Evolutionary conservation across 2,113 vertebrate genomes (phyloP).

Genomic region (Lepus europaeus): DNA sequence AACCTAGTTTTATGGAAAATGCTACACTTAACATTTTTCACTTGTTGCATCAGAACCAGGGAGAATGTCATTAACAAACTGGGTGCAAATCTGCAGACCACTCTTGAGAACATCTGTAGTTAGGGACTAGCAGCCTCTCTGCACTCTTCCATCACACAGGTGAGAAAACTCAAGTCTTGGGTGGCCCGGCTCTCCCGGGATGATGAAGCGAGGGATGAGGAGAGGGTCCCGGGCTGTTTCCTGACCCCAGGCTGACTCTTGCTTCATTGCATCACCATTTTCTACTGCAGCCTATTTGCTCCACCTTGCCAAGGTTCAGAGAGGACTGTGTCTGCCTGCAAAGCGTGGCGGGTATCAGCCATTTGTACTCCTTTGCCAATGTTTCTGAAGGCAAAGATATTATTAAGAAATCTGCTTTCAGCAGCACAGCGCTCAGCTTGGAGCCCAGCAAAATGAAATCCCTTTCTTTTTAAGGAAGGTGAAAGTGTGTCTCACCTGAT

Average conservation of each 20-base stretch:
- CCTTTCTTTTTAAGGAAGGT: not conserved
- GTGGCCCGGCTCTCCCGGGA: not conserved
- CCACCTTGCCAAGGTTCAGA: not conserved
- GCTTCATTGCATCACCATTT: not conserved
- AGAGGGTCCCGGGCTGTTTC: not conserved
- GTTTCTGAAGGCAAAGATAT: not conserved
- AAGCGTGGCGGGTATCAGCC: fast-evolving
- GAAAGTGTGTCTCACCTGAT: constrained; percentile 86
- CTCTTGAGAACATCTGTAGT: too few relatives aligned
- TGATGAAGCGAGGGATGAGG: not conserved
- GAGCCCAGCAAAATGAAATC: not conserved
- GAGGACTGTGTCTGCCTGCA: not conserved
- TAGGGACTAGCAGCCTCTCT: not conserved
- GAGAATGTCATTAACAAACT: not conserved
- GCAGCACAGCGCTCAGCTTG: not conserved
- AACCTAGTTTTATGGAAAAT: not conserved
- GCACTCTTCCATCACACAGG: not conserved
- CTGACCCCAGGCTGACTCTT: not conserved
- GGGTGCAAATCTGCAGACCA: not conserved
- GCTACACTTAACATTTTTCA: not conserved
- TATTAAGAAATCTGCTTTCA: not conserved
- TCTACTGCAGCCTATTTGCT: not conserved
- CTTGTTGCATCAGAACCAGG: not conserved
- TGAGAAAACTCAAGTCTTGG: not conserved
- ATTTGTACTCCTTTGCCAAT: not conserved